Evolutionary conservation across 2,113 vertebrate genomes (phyloP).

Genomic region (Tragelaphus imberbis): DNA sequence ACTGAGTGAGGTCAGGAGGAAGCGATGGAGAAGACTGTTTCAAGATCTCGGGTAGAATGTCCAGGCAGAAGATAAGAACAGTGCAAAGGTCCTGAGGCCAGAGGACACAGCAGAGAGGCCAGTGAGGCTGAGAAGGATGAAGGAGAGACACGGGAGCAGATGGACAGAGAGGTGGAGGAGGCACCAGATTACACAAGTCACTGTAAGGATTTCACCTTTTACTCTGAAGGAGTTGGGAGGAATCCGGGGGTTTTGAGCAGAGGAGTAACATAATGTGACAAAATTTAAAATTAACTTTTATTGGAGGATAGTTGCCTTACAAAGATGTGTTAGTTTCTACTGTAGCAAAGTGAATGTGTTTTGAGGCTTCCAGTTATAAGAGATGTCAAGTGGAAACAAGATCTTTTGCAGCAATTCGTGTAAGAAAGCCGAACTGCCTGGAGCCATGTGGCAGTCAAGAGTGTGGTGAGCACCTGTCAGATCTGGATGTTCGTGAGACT

Average conservation of each 20-base stretch:
- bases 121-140: background rate
- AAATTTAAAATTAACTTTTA: background rate
- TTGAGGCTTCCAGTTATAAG: background rate
- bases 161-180: background rate
- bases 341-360: background rate
- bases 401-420: background rate
- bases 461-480: background rate
- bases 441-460: background rate
- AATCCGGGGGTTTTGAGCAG: background rate
- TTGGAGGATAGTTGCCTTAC: background rate
- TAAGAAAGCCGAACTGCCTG: background rate
- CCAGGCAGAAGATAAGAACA: background rate
- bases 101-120: background rate
- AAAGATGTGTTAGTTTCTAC: background rate
- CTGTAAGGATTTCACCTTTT: background rate
- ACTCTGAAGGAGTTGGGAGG: background rate
- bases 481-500: background rate
- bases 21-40: background rate
- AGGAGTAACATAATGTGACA: background rate
- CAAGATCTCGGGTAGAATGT: background rate
- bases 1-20: background rate
- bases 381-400: background rate
- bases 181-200: background rate
- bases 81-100: background rate
- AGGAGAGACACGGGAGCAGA: background rate